phyloP scores from a whole-genome alignment of 2,797 vertebrate species.

The Helarctos malayanus region DNA sequence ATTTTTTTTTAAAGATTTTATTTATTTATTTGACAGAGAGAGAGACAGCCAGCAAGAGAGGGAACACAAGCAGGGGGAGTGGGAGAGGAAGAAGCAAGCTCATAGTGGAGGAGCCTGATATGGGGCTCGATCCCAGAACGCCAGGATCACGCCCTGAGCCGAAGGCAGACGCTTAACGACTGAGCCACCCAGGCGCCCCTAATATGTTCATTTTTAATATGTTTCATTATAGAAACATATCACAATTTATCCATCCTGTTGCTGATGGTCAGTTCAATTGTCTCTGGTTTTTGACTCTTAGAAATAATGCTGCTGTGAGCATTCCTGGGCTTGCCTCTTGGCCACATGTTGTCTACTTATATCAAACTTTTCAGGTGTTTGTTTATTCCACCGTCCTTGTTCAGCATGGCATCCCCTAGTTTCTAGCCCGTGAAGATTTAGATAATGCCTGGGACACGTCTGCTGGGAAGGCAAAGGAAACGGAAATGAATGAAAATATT shows the following conservation, averaged over 20 bases:
- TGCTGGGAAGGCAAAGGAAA: conserved; percentile 3
- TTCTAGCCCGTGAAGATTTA: conserved; percentile 7
- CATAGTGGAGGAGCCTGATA: no score
- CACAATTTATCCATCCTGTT: conserved; percentile 1
- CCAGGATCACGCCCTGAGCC: no score
- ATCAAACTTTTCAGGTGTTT: not conserved
- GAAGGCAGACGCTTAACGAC: no score
- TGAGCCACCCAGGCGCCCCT: no score
- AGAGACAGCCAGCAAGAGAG: no score
- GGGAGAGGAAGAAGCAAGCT: no score
- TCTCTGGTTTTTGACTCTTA: conserved; percentile 21
- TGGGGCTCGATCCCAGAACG: no score
- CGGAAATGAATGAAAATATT: not conserved
- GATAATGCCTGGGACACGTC: not conserved
- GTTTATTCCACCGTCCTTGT: conserved; percentile 16
- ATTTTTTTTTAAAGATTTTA: not conserved
- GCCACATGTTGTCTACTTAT: not conserved
- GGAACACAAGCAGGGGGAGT: no score
- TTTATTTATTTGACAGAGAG: no score
- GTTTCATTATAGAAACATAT: conserved; percentile 16
- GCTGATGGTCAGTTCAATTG: not conserved
- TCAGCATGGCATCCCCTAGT: not conserved
- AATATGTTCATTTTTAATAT: not conserved
- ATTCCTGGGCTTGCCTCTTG: not conserved
- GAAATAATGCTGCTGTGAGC: conserved; percentile 5